Evolutionary conservation across 2,797 vertebrate species (phyloP), one percentile per base, ranked within the genome.

Genomic region (Tenualosa thibaudeaui): DNA sequence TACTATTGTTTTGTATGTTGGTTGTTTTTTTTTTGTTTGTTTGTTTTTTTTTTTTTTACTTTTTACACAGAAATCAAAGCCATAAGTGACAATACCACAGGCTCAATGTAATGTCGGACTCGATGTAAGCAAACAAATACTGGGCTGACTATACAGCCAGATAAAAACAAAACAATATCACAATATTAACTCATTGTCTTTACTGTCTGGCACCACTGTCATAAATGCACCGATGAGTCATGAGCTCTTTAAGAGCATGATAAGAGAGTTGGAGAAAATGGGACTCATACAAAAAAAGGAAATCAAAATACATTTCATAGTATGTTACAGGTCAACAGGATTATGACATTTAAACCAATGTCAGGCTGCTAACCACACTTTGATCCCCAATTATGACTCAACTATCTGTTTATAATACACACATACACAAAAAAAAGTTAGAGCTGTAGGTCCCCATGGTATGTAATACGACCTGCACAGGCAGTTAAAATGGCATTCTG

Each of bases 401-500:
- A 43, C 15, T 78, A 78, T 1, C 71, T 46, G 15, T 78, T 78
- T 43, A 78, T 78, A 9, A 78, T 40, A 78, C n/a, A 71, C 62
- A 51, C 50, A 51, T 12, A 51, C 50, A 51, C 50, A 51, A 3
- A 68, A 40, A 37, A 37, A 37, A 40, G 15, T 40, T 19, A 40
- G 68, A 78, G 71, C 71, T 46, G 37, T 46, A 43, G 71, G 71
- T 78, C 71, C 71, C 71, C 71, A 78, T 78, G 40, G 71, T 78
- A 78, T 78, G 71, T 40, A 78, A 78, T 40, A 78, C 40, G 37
- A 78, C 40, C 71, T 78, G 71, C 40, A 78, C 71, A 78, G 71
- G 71, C 71, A 43, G 71, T 78, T 78, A 78, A 78, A 78, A 78
- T 78, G 71, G 71, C 71, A 46, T 43, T 78, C 71, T 43, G 71